These are phyloP conservation scores for Phyllostomus discolor DNA, from an alignment of 2,113 vertebrate genomes.

Conservation along the genomic window DNA sequence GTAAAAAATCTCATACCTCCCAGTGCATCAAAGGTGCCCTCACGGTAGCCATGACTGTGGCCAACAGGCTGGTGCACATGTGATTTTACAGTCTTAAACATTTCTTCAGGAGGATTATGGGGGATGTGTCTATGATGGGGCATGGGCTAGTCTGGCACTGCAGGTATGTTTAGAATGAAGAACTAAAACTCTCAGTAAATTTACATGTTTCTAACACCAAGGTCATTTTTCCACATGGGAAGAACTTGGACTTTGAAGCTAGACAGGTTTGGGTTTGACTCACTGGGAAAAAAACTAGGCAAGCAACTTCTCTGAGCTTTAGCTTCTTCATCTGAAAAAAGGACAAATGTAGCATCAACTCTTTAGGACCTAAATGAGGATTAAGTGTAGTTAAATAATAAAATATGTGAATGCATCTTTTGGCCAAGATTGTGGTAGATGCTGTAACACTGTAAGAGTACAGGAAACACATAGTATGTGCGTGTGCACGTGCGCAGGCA, in stretches of 20 bases:
- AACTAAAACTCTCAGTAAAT: background rate
- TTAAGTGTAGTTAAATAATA: background rate
- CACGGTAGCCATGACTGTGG: background rate
- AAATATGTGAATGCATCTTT: background rate
- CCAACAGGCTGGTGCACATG: background rate
- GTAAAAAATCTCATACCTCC: background rate
- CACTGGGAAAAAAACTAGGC: background rate
- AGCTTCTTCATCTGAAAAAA: slow-evolving; percentile 9
- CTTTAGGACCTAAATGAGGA: background rate
- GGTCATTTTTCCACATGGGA: background rate
- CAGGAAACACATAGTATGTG: background rate
- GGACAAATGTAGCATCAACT: background rate
- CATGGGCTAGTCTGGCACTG: background rate
- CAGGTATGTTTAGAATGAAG: background rate
- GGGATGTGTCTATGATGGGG: background rate
- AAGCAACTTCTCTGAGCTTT: background rate
- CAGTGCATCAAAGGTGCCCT: background rate
- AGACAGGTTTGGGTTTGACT: background rate
- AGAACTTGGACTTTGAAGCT: background rate
- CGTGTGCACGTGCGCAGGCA: no score
- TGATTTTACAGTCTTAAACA: background rate
- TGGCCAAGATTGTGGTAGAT: background rate
- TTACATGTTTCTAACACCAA: background rate
- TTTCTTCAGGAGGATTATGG: background rate
- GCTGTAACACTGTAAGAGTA: background rate